Evolutionary conservation across 2,888 invertebrate species (phyloP), one percentile per base, ranked within the genome.

Genomic region (Arrhopalites spinosus): DNA sequence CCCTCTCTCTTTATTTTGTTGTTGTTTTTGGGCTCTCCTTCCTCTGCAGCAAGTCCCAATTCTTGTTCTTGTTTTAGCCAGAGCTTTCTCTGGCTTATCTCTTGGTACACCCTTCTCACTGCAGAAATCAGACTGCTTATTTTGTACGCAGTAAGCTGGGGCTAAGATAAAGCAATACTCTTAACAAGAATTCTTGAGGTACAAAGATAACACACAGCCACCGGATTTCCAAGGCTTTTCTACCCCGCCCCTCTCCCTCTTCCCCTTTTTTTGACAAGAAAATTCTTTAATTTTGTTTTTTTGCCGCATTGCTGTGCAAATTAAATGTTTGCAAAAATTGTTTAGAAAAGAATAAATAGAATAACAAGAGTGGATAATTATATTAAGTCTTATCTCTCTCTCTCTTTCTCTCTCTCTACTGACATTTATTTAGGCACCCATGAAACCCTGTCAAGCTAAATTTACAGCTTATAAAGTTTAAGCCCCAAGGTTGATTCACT

Each of bases 91-190:
- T n/a, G n/a, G n/a, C 23, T 63, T 72, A 72, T 72, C 72, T 64
- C 63, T 64, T 36, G 29, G 63, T 72, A 72, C 72, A 72, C 72
- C 63, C 63, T 47, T 72, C 72, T 72, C 72, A 63, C 45, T 72
- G 47, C 23, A n/a, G 11, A 56, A 43, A 43, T 64, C 64, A 59
- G 59, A 25, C 25, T 59, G 27, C 27, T 59, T 59, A 59, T 59
- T 25, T 25, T 27, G 25, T 25, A 59, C 25, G 15, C 59, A 5
- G 59, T 25, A 50, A n/a, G 50, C 50, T 50, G 2, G 15, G 15
- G 50, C 50, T 50, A 50, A 50, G 15, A 20, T 50, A 15, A 15
- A 50, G 50, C 50, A 20, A n/a, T 20, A 20, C 50, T 15, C 50
- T 50, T 50, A 11, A 7, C 5, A 23, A 59, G 36, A 7, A 36